A percentile compares a stretch with the other conserved stretches of the same genome.
Conservation (phyloP, 2,113 vertebrate species). For the Tragelaphus imberbis region DNA sequence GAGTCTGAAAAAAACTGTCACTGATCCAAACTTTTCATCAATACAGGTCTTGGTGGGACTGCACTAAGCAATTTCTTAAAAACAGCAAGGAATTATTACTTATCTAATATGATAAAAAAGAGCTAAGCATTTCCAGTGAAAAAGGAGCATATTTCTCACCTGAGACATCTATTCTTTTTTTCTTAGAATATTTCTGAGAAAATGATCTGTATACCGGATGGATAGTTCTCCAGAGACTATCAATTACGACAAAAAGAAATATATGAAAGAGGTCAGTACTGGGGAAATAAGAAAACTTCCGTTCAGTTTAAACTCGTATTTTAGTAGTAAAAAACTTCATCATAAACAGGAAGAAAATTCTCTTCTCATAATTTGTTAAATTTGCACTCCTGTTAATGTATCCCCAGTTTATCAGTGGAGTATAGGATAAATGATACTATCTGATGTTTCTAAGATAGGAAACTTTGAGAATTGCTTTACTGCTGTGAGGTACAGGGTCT, state of each 20-base stretch:
- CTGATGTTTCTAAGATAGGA: neutral
- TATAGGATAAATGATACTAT: neutral
- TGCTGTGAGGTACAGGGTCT: neutral
- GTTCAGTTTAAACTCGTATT: neutral
- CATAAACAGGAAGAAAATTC: neutral
- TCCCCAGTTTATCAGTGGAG: neutral
- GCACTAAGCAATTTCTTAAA: neutral
- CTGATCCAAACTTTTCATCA: neutral
- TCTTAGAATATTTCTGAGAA: conserved; percentile 17
- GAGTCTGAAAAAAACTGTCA: neutral
- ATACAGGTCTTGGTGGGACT: neutral
- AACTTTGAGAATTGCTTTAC: neutral
- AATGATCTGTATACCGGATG: neutral
- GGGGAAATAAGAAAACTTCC: neutral
- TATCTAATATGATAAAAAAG: neutral
- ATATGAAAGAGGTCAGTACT: neutral
- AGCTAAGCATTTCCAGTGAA: neutral
- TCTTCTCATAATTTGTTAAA: neutral
- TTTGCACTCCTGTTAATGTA: neutral
- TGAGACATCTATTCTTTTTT: neutral
- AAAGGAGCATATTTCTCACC: neutral
- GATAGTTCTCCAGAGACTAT: neutral
- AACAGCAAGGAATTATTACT: neutral
- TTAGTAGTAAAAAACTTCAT: neutral
- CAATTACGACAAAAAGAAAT: neutral